A percentile compares a stretch with the other conserved stretches of the same genome.
These are phyloP conservation scores for Corythornis madagascariensis DNA, from an alignment of 2,113 vertebrate genomes.

Conservation along the genomic window DNA sequence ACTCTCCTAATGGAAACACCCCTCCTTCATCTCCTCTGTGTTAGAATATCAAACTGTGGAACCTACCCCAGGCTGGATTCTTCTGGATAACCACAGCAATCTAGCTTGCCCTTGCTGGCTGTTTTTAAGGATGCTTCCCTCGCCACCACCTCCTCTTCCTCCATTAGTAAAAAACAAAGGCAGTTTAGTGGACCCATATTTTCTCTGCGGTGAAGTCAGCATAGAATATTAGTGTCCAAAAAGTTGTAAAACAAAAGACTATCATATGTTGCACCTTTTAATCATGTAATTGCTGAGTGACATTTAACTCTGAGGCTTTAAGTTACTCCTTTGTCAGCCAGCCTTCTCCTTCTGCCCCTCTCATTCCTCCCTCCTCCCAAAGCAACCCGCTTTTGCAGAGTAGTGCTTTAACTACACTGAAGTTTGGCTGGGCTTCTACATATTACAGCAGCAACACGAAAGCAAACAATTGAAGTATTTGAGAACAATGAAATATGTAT, in stretches of 20 bases:
- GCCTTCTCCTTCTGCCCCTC: slow-evolving; percentile 35
- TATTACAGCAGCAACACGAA: slow-evolving; percentile 93
- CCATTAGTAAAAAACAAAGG: background rate
- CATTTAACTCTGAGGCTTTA: slow-evolving; percentile 67
- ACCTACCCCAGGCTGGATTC: background rate
- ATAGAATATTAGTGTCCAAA: slow-evolving; percentile 50
- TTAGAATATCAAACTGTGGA: background rate
- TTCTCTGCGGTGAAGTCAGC: slow-evolving; percentile 8
- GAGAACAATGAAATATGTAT: slow-evolving; percentile 99
- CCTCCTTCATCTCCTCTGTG: background rate
- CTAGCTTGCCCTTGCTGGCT: background rate
- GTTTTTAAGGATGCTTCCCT: background rate
- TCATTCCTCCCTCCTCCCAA: slow-evolving; percentile 1
- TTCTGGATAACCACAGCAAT: background rate
- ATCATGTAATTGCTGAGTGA: slow-evolving; percentile 80
- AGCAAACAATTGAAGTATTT: slow-evolving; percentile 97
- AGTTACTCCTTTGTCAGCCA: slow-evolving; percentile 70
- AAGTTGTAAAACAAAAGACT: slow-evolving; percentile 66
- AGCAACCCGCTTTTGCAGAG: slow-evolving; percentile 45
- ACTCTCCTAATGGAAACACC: background rate
- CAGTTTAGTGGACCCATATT: background rate
- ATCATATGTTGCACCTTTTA: slow-evolving; percentile 66
- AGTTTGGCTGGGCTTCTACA: slow-evolving; percentile 92
- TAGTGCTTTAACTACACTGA: slow-evolving; percentile 89
- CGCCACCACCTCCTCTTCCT: background rate